phyloP scores from a whole-genome alignment of 2,888 invertebrate genomes.

The Dolomedes plantarius region DNA sequence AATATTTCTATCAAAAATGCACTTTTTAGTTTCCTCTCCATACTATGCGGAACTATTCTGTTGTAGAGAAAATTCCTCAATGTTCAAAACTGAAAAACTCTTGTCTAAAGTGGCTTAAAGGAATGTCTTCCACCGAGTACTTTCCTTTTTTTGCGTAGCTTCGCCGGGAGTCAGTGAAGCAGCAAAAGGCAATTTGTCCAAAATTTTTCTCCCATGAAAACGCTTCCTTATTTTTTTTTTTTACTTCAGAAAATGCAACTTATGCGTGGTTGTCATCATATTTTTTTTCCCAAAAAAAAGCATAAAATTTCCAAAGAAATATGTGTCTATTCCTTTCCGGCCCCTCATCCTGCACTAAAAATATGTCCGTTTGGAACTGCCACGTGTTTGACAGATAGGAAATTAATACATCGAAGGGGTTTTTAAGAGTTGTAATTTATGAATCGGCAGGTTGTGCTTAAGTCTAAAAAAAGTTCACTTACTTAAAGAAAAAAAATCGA shows the following conservation, averaged over 20 bases:
- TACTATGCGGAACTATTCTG: no score
- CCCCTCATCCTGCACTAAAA: not conserved
- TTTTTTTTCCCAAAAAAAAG: not conserved
- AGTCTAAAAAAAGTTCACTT: no score
- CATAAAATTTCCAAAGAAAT: not conserved
- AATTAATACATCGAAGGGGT: not conserved
- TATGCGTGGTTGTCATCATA: constrained; percentile 7
- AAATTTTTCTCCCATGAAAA: constrained; percentile 31
- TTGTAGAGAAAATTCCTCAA: not conserved
- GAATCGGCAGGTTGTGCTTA: no score
- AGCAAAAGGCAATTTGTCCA: constrained; percentile 57
- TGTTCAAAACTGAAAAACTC: constrained; percentile 6
- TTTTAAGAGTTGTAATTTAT: no score
- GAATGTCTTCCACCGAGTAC: not conserved
- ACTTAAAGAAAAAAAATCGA: no score
- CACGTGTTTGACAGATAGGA: not conserved
- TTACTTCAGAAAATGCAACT: not conserved
- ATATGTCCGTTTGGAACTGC: not conserved
- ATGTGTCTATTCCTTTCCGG: not conserved
- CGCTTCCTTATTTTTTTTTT: not conserved
- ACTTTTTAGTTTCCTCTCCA: no score
- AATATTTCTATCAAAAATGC: no score
- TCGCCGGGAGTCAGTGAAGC: constrained; percentile 22
- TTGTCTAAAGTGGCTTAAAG: constrained; percentile 4
- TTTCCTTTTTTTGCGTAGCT: not conserved